A percentile compares a stretch with the other conserved stretches of the same genome.
Evolutionary conservation across 23 tunicate genomes (phyloP).

Genomic region (Ascidia mentula): DNA sequence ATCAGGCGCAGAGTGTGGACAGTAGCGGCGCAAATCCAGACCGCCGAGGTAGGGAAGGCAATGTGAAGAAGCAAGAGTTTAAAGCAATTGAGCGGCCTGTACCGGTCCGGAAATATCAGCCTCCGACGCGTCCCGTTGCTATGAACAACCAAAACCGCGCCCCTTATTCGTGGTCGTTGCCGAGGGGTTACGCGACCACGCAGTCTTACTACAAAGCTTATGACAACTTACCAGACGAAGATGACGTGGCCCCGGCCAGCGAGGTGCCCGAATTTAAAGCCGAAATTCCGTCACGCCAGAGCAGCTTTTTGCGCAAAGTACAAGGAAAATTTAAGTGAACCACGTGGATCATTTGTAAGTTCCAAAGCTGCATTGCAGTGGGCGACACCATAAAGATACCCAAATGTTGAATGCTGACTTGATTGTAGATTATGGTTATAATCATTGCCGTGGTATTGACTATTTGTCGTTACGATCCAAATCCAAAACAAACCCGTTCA

Average conservation of each 20-base stretch:
- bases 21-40: background rate
- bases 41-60: background rate
- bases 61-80: background rate
- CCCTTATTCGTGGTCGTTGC: conserved; percentile 1
- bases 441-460: no score
- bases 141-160: conserved; percentile 6
- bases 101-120: conserved; percentile 15
- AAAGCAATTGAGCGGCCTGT: background rate
- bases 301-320: conserved; percentile 77
- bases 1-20: background rate
- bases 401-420: no score
- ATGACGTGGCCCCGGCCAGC: conserved; percentile 14
- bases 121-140: background rate
- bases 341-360: no score
- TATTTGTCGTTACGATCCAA: no score
- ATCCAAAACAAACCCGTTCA: no score
- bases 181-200: background rate
- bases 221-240: background rate
- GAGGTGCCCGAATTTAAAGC: conserved; percentile 61
- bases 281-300: conserved; percentile 53
- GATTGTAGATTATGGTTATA: no score
- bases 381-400: no score
- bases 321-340: conserved; percentile 58
- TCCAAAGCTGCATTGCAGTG: no score
- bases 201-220: conserved; percentile 6